A percentile compares a stretch with the other conserved stretches of the same genome.
These are phyloP conservation scores for Oasisia sp. DNA, from an alignment of 2,888 invertebrate species.

Conservation along the genomic window DNA sequence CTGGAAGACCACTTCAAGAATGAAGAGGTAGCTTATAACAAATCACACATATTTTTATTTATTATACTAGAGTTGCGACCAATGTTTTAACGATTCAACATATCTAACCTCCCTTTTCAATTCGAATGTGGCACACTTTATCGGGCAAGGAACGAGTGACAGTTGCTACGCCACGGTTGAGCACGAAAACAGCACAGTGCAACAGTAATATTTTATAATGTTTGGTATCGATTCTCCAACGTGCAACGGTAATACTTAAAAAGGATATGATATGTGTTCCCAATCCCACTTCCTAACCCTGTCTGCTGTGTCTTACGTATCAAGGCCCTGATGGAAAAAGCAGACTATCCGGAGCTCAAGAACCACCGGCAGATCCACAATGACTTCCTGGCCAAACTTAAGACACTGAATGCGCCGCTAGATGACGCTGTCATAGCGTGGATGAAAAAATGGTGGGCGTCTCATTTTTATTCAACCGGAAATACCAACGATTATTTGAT, in stretches of 20 bases:
- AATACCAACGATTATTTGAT: neutral
- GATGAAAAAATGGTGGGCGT: neutral
- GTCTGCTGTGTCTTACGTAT: neutral
- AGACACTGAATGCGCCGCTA: slow-evolving; percentile 17
- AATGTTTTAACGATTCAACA: too few species aligned
- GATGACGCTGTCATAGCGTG: neutral
- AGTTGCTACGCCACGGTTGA: too few species aligned
- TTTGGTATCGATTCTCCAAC: too few species aligned
- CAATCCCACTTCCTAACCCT: neutral
- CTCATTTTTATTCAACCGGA: neutral
- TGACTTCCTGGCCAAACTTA: slow-evolving; percentile 24
- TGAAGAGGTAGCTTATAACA: neutral
- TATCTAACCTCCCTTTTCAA: too few species aligned
- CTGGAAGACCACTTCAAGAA: neutral
- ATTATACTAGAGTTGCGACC: too few species aligned
- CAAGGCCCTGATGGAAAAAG: slow-evolving; percentile 26
- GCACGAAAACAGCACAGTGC: too few species aligned
- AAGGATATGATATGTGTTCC: too few species aligned
- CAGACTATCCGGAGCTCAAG: slow-evolving; percentile 17
- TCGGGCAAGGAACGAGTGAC: too few species aligned
- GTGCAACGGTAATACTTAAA: too few species aligned
- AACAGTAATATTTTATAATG: too few species aligned
- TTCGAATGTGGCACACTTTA: too few species aligned
- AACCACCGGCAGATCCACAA: slow-evolving; percentile 19
- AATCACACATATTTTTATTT: too few species aligned